phyloP scores from a whole-genome alignment of 2,888 invertebrate genomes.

The Mythimna pallens region DNA sequence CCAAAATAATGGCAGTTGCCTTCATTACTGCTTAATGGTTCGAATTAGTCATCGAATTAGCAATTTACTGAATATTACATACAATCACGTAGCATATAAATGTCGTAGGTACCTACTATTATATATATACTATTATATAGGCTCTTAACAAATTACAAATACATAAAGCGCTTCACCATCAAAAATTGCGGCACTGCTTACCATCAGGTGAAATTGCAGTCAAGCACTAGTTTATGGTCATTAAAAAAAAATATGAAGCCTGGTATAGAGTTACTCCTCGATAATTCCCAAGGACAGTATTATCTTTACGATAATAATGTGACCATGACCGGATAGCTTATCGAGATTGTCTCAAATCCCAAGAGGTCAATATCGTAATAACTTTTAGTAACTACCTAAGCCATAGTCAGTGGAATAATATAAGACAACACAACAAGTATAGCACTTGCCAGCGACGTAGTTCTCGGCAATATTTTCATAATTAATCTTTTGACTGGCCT shows the following conservation, averaged over 20 bases:
- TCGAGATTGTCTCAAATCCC: conserved; percentile 21
- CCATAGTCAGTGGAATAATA: too few species aligned
- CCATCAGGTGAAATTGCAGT: too few species aligned
- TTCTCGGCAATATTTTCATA: too few species aligned
- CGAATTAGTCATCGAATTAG: conserved; percentile 37
- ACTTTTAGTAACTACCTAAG: conserved; percentile 7
- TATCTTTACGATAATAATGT: background rate
- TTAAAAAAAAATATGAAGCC: too few species aligned
- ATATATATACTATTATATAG: background rate
- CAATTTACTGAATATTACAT: conserved; percentile 25
- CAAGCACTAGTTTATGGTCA: too few species aligned
- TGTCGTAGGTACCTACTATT: too few species aligned
- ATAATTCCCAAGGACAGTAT: background rate
- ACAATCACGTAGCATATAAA: background rate
- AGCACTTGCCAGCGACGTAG: too few species aligned
- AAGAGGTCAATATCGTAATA: conserved; percentile 14
- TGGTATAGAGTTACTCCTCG: background rate
- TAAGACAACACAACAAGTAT: too few species aligned
- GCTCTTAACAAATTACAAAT: too few species aligned
- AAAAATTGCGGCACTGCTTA: too few species aligned
- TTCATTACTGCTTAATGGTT: conserved; percentile 11
- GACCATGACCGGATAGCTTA: background rate
- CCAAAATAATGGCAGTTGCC: conserved; percentile 21
- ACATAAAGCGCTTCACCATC: too few species aligned
- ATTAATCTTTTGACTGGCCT: too few species aligned